Conservation (phyloP, 1,140 invertebrate species). For the Euborellia annulipes region DNA sequence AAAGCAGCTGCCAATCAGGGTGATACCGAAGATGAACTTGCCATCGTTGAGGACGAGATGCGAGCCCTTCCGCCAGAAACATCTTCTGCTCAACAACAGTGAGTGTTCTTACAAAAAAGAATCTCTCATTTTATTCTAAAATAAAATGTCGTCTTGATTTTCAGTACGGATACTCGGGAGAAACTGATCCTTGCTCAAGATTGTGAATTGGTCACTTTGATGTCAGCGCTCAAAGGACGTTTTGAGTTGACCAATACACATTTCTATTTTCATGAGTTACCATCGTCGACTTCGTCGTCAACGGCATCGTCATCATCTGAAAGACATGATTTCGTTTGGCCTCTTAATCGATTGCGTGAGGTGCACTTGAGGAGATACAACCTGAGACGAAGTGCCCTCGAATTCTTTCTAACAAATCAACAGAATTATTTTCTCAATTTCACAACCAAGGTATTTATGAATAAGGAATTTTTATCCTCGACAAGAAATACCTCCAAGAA, state of each 20-base stretch:
- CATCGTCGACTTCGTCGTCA: no score
- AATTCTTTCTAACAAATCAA: conserved; percentile 48
- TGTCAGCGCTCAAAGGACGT: conserved; percentile 42
- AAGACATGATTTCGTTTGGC: conserved; percentile 20
- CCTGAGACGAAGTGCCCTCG: conserved; percentile 41
- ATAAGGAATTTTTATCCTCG: no score
- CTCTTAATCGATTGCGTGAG: conserved; percentile 38
- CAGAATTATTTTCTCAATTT: conserved; percentile 55
- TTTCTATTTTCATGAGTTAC: conserved; percentile 41
- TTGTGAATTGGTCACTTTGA: conserved; percentile 45
- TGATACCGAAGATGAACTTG: background rate
- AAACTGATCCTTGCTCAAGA: conserved; percentile 42
- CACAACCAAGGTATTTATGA: conserved; percentile 37
- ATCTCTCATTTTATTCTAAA: no score
- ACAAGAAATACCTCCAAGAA: no score
- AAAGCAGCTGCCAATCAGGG: background rate
- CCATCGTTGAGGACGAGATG: background rate
- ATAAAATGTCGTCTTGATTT: no score
- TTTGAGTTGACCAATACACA: conserved; percentile 46
- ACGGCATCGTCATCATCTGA: no score
- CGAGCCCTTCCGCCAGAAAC: background rate
- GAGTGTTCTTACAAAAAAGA: no score
- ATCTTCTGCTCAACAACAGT: conserved; percentile 14
- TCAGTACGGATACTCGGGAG: conserved; percentile 21
- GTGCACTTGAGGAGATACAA: conserved; percentile 48